Percentiles rank a stretch among this genome's conserved stretches.
phyloP scores from a whole-genome alignment of 1,140 invertebrate species.

The Tetramorium alpestre region DNA sequence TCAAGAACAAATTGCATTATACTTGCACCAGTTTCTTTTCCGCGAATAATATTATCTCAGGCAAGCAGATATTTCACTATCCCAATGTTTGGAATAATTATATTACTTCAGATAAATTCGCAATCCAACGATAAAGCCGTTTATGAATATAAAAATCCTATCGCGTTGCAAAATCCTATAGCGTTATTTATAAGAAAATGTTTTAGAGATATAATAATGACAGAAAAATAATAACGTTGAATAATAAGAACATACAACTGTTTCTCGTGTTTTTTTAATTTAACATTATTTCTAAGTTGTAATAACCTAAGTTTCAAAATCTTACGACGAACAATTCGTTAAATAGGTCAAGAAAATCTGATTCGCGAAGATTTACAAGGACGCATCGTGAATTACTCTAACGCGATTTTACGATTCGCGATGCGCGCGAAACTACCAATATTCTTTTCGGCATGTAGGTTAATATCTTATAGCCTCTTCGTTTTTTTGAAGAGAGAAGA shows the following conservation, averaged over 20 bases:
- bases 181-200: background rate
- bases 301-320: background rate
- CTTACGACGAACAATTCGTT: background rate
- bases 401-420: background rate
- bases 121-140: background rate
- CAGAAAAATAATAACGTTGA: background rate
- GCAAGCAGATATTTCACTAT: background rate
- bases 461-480: background rate
- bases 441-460: slow-evolving; percentile 13
- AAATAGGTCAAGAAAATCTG: slow-evolving; percentile 8
- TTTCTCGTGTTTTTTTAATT: background rate
- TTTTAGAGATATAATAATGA: too few species aligned
- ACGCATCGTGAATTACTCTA: background rate
- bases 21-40: background rate
- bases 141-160: background rate
- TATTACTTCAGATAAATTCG: slow-evolving; percentile 15
- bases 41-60: slow-evolving; percentile 15
- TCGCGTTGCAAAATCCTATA: background rate
- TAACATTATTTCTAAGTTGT: background rate
- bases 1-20: slow-evolving; percentile 33
- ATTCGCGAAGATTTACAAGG: background rate
- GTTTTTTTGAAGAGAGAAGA: background rate
- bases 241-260: background rate
- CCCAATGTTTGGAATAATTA: slow-evolving; percentile 10
- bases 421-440: background rate